phyloP scores from a whole-genome alignment of 2,797 vertebrate species.

The Melanotaenia maccullochi region DNA sequence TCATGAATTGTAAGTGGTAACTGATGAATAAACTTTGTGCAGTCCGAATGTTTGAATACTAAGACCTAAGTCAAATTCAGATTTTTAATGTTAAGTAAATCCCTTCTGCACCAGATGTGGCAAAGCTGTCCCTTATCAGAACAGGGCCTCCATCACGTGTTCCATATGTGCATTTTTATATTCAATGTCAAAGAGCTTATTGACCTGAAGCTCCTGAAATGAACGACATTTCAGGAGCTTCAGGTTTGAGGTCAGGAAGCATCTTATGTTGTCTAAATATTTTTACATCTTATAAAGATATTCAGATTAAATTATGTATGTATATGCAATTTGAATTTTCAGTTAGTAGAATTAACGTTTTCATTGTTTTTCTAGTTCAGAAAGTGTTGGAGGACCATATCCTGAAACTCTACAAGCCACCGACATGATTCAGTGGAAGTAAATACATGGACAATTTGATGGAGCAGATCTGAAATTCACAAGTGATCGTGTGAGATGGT shows the following conservation, averaged over 20 bases:
- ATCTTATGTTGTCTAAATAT: not conserved
- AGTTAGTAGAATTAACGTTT: slow-evolving; percentile 3
- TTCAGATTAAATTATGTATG: not conserved
- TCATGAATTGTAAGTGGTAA: not conserved
- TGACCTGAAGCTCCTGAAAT: not conserved
- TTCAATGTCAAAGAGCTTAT: not conserved
- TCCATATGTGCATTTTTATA: not conserved
- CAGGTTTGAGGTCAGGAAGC: not conserved
- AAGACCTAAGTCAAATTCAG: not conserved
- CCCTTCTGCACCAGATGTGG: not conserved
- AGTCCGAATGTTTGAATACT: not conserved
- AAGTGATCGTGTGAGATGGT: not conserved
- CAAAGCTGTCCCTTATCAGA: not conserved
- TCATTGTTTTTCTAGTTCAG: slow-evolving; percentile 84
- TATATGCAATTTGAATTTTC: not conserved
- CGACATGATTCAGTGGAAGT: slow-evolving; percentile 45
- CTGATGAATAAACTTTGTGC: not conserved
- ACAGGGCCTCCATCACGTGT: not conserved
- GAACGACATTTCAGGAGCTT: no score
- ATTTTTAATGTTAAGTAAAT: not conserved
- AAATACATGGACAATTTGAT: not conserved
- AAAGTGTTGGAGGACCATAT: slow-evolving; percentile 95
- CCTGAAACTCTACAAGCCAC: slow-evolving; percentile 87
- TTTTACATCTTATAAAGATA: not conserved
- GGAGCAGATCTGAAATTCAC: slow-evolving; percentile 8